Conservation (phyloP, 2,888 invertebrate species). For the Cheilosia vernalis region DNA sequence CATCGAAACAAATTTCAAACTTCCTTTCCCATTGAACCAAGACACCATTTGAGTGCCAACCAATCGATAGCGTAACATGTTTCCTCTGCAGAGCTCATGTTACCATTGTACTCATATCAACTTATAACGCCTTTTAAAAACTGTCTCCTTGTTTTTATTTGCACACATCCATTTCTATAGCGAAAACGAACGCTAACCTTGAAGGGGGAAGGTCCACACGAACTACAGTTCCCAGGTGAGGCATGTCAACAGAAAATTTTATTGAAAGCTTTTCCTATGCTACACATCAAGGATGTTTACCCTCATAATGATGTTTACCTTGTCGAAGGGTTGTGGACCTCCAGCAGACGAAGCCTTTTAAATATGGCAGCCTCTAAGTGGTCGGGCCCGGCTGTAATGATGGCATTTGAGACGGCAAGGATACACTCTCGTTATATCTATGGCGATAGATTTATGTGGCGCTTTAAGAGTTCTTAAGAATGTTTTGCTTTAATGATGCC, state of each 20-base stretch:
- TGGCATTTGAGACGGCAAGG: slow-evolving; percentile 53
- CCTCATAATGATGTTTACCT: slow-evolving; percentile 73
- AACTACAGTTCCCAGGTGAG: slow-evolving; percentile 32
- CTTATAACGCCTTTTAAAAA: slow-evolving; percentile 42
- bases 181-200: slow-evolving; percentile 53
- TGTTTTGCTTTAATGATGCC: slow-evolving; percentile 67
- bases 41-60: too few species aligned
- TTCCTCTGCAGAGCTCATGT: background rate
- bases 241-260: slow-evolving; percentile 57
- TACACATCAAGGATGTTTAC: slow-evolving; percentile 72
- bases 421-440: slow-evolving; percentile 40
- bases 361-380: slow-evolving; percentile 58
- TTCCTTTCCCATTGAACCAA: too few species aligned
- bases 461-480: slow-evolving; percentile 55
- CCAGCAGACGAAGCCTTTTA: slow-evolving; percentile 66
- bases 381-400: slow-evolving; percentile 44
- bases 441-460: slow-evolving; percentile 24
- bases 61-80: background rate
- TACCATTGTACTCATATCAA: slow-evolving; percentile 13
- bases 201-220: slow-evolving; percentile 52
- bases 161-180: slow-evolving; percentile 25
- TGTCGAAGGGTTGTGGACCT: slow-evolving; percentile 73
- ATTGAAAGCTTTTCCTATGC: slow-evolving; percentile 70
- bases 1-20: too few species aligned
- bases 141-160: slow-evolving; percentile 13